phyloP scores from a whole-genome alignment of 1,140 invertebrate species.

The Pseudobourletiella spinata region DNA sequence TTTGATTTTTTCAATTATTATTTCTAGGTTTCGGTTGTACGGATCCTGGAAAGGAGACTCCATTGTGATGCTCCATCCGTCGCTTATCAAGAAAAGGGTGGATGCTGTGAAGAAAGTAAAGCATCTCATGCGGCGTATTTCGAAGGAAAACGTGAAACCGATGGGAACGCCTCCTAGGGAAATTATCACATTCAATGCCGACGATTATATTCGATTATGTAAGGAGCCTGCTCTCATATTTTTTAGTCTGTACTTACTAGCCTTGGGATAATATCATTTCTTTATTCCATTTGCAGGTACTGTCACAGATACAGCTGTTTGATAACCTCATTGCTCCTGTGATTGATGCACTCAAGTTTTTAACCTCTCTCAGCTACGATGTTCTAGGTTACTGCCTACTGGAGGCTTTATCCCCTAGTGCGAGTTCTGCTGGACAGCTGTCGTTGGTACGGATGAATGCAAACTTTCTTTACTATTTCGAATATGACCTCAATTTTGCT shows the following conservation, averaged over 20 bases:
- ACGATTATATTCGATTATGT: conserved; percentile 94
- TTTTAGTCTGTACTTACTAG: neutral
- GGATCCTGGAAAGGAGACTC: conserved; percentile 83
- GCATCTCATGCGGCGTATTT: conserved; percentile 94
- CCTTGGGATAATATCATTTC: too few species aligned
- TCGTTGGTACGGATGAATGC: conserved; percentile 13
- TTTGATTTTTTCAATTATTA: conserved; percentile 16
- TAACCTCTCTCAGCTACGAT: conserved; percentile 92
- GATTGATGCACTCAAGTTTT: conserved; percentile 94
- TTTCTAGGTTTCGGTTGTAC: conserved; percentile 82
- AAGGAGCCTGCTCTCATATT: conserved; percentile 40
- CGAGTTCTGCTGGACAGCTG: neutral
- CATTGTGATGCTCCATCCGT: conserved; percentile 68
- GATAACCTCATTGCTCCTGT: conserved; percentile 94
- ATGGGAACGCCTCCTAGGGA: conserved; percentile 90
- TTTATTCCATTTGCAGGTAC: conserved; percentile 46
- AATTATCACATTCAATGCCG: conserved; percentile 91
- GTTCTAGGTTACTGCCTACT: conserved; percentile 92
- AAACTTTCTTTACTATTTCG: neutral
- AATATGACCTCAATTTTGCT: too few species aligned
- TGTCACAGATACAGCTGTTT: conserved; percentile 90
- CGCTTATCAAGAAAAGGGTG: conserved; percentile 68
- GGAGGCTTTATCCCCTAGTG: conserved; percentile 65
- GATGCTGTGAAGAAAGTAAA: conserved; percentile 85
- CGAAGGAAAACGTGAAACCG: conserved; percentile 97